phyloP scores from a whole-genome alignment of 2,797 vertebrate genomes.

The Scarus forsteni region DNA sequence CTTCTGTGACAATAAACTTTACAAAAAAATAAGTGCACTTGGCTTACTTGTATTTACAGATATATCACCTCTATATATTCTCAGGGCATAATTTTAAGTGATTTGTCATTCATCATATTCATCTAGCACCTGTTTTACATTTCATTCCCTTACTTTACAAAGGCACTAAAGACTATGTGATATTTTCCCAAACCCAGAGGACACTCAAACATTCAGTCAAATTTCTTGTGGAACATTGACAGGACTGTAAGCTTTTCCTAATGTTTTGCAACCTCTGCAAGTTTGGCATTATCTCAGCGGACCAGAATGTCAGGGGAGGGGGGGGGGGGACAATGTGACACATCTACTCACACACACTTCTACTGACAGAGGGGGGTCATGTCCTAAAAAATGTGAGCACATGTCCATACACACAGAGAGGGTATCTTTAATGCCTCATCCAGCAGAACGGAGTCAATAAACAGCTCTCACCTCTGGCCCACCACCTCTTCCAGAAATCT shows the following conservation, averaged over 20 bases:
- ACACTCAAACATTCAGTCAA: constrained; percentile 18
- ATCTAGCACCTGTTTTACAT: constrained; percentile 28
- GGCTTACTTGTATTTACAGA: no score
- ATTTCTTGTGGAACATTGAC: constrained; percentile 53
- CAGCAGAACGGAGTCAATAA: constrained; percentile 64
- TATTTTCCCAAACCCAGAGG: constrained; percentile 16
- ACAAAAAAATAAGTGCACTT: no score
- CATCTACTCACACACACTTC: constrained; percentile 2
- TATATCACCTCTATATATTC: no score
- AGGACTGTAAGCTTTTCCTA: constrained; percentile 23
- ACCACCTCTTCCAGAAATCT: constrained; percentile 65
- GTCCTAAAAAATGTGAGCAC: constrained; percentile 28
- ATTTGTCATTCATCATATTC: constrained; percentile 16
- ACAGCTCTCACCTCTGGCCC: constrained; percentile 61
- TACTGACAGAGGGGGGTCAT: constrained; percentile 32
- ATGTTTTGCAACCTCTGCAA: constrained; percentile 48
- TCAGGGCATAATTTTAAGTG: no score
- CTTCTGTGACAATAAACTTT: no score
- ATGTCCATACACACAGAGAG: constrained; percentile 21
- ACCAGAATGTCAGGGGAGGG: constrained; percentile 46
- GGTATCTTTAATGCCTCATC: constrained; percentile 62
- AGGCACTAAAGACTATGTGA: constrained; percentile 13
- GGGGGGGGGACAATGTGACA: constrained; percentile 41
- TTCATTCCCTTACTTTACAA: constrained; percentile 51
- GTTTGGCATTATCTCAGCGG: constrained; percentile 59